Evolutionary conservation across 2,888 invertebrate genomes (phyloP).

Genomic region (Hyppa rectilinea): DNA sequence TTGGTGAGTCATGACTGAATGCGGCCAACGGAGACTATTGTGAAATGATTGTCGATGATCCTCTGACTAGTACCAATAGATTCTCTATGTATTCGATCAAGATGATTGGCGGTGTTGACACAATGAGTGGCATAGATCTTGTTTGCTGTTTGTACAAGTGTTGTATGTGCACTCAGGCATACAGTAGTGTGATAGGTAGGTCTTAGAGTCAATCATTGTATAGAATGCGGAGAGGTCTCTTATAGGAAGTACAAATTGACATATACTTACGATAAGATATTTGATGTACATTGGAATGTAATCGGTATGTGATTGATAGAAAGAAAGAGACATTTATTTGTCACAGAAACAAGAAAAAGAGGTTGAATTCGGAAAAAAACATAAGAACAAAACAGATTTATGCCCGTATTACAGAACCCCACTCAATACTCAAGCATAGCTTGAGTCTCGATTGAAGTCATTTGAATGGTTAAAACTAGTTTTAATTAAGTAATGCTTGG

Average conservation of each 20-base stretch:
- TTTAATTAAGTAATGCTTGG: too few relatives aligned
- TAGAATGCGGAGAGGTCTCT: not conserved
- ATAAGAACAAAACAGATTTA: too few relatives aligned
- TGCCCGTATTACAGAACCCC: too few relatives aligned
- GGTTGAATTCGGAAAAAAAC: too few relatives aligned
- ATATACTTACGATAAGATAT: not conserved
- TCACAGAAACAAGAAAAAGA: too few relatives aligned
- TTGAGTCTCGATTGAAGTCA: too few relatives aligned
- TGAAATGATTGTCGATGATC: conserved; percentile 49
- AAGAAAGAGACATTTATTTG: too few relatives aligned
- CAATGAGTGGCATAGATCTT: conserved; percentile 31
- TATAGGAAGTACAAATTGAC: not conserved
- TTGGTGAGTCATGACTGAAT: conserved; percentile 39
- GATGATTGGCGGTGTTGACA: conserved; percentile 52
- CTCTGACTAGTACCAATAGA: conserved; percentile 38
- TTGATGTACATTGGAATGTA: not conserved
- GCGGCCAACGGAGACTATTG: conserved; percentile 35
- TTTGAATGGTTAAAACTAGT: too few relatives aligned
- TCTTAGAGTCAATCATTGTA: not conserved
- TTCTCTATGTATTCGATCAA: conserved; percentile 48
- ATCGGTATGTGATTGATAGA: not conserved
- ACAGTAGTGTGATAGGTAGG: not conserved
- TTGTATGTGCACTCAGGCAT: not conserved
- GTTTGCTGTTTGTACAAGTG: conserved; percentile 16
- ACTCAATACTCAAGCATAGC: too few relatives aligned